Conservation (phyloP, 2,888 invertebrate species). For the Oscheius myriophilus region DNA sequence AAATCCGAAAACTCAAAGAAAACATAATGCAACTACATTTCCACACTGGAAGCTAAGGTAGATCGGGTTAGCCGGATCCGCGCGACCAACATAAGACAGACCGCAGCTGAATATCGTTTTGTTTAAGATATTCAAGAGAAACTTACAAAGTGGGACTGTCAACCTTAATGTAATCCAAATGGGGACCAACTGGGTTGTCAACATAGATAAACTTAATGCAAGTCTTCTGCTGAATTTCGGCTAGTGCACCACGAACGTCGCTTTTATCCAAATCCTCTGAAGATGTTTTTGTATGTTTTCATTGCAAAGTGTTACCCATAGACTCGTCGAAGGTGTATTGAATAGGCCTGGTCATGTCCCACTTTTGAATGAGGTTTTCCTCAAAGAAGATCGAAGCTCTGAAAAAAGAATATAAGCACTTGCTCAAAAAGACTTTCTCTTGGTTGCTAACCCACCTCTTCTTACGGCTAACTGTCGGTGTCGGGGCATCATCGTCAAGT, state of each 20-base stretch:
- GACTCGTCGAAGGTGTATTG: slow-evolving; percentile 64
- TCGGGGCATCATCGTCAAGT: slow-evolving; percentile 8
- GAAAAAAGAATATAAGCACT: no score
- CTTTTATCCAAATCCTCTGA: slow-evolving; percentile 50
- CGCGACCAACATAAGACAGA: slow-evolving; percentile 63
- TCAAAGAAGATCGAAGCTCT: slow-evolving; percentile 59
- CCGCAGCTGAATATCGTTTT: slow-evolving; percentile 58
- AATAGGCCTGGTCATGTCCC: slow-evolving; percentile 62
- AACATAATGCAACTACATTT: slow-evolving; percentile 49
- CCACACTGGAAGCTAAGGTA: slow-evolving; percentile 67
- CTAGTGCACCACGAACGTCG: slow-evolving; percentile 58
- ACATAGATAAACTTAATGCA: slow-evolving; percentile 47
- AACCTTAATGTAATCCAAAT: slow-evolving; percentile 65
- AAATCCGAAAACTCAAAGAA: no score
- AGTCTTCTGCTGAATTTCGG: slow-evolving; percentile 63
- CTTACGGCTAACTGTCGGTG: background rate
- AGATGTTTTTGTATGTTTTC: background rate
- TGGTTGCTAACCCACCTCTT: background rate
- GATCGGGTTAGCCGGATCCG: slow-evolving; percentile 64
- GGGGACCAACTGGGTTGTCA: slow-evolving; percentile 35
- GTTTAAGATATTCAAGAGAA: background rate
- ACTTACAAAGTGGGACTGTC: slow-evolving; percentile 58
- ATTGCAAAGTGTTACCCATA: slow-evolving; percentile 42
- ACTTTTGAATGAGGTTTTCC: slow-evolving; percentile 54
- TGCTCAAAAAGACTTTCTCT: no score